phyloP scores from a whole-genome alignment of 2,797 vertebrate species.

The Pogoniulus pusillus region DNA sequence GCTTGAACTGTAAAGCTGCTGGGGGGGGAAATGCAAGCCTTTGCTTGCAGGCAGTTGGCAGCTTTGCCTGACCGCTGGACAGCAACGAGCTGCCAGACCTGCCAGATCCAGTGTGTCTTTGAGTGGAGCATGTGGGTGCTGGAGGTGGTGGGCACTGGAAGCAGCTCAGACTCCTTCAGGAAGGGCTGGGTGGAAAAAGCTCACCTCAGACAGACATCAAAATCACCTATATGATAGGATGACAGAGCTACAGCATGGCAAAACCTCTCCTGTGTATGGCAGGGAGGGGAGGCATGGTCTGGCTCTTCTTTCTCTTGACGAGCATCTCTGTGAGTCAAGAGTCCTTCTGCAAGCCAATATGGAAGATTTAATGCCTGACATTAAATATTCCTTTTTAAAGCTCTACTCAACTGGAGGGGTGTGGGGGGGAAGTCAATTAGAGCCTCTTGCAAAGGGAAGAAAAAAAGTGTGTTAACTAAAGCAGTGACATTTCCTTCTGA shows the following conservation, averaged over 20 bases:
- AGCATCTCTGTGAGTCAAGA: constrained; percentile 3
- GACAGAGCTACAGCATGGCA: background rate
- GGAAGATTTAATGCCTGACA: constrained; percentile 47
- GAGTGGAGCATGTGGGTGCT: accelerated
- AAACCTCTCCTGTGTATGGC: background rate
- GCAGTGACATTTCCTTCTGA: constrained; percentile 59
- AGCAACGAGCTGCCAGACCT: background rate
- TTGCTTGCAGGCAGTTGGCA: background rate
- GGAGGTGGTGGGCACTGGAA: background rate
- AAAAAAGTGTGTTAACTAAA: constrained; percentile 41
- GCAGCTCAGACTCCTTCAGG: background rate
- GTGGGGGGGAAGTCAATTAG: constrained; percentile 24
- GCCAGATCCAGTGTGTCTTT: background rate
- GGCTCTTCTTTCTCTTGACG: background rate
- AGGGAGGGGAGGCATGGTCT: background rate
- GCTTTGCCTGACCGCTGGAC: background rate
- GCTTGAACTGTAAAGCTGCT: background rate
- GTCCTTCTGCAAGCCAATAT: background rate
- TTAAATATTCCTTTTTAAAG: constrained; percentile 59
- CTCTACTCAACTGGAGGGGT: background rate
- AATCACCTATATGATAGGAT: background rate
- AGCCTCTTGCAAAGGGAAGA: constrained; percentile 22
- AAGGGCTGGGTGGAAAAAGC: background rate
- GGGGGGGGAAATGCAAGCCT: background rate
- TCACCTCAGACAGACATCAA: background rate